A percentile compares a stretch with the other conserved stretches of the same genome.
Evolutionary conservation across 1,140 invertebrate species (phyloP).

Genomic region (Tribolium castaneum): DNA sequence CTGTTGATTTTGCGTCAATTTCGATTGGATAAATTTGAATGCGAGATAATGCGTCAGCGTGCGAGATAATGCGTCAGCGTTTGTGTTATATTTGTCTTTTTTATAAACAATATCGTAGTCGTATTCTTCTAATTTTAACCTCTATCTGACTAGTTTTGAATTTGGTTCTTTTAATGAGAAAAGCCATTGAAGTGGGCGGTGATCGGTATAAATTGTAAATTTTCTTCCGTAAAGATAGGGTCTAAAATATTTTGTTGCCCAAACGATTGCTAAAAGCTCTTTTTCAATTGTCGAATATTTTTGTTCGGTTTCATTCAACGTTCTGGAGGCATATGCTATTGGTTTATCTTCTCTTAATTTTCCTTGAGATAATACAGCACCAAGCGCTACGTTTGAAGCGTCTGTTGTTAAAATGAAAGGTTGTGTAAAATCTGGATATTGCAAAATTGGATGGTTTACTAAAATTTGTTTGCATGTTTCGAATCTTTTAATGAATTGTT

Average conservation of each 20-base stretch:
- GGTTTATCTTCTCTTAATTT: slow-evolving; percentile 48
- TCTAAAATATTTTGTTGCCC: slow-evolving; percentile 34
- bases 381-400: no score
- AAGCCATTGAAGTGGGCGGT: neutral
- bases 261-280: slow-evolving; percentile 31
- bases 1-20: neutral
- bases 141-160: slow-evolving; percentile 5
- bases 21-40: neutral
- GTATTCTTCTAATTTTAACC: slow-evolving; percentile 22
- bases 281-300: slow-evolving; percentile 32
- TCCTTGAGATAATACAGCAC: neutral
- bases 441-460: slow-evolving; percentile 50
- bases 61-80: no score
- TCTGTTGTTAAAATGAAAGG: slow-evolving; percentile 48
- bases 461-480: no score
- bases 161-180: slow-evolving; percentile 33
- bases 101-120: slow-evolving; percentile 47
- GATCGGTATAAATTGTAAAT: slow-evolving; percentile 20
- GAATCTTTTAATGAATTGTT: slow-evolving; percentile 37
- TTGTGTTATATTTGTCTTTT: slow-evolving; percentile 51
- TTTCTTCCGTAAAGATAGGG: neutral
- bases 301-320: slow-evolving; percentile 7
- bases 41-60: slow-evolving; percentile 58
- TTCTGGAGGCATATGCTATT: neutral
- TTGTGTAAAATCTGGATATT: slow-evolving; percentile 56